Conservation (phyloP, 1,140 invertebrate genomes). For the Charaxes varanes region DNA sequence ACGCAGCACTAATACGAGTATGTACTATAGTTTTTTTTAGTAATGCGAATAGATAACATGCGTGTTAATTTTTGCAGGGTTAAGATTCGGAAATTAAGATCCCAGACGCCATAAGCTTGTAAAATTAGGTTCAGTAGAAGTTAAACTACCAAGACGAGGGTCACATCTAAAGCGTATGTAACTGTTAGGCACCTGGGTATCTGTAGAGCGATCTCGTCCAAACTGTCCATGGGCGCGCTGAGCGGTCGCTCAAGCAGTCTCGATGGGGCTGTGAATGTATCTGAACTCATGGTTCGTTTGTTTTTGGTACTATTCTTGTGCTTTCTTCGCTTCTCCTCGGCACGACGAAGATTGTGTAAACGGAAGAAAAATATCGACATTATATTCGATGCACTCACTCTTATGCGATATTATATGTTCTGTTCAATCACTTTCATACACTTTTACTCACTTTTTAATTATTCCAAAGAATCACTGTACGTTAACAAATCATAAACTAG, state of each 20-base stretch:
- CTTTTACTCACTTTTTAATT: too few species aligned
- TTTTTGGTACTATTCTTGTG: slow-evolving; percentile 61
- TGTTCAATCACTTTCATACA: not conserved
- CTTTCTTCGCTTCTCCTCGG: slow-evolving; percentile 81
- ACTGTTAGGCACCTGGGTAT: slow-evolving; percentile 86
- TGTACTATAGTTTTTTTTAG: too few species aligned
- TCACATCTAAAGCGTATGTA: slow-evolving; percentile 20
- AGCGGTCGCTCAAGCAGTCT: slow-evolving; percentile 88
- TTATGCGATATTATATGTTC: not conserved
- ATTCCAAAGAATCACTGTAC: too few species aligned
- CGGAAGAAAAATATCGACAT: slow-evolving; percentile 97
- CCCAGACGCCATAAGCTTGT: too few species aligned
- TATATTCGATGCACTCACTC: slow-evolving; percentile 24
- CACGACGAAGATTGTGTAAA: slow-evolving; percentile 89
- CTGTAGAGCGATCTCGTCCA: slow-evolving; percentile 93
- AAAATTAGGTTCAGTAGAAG: not conserved
- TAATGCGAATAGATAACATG: too few species aligned
- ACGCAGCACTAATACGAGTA: too few species aligned
- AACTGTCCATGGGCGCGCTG: slow-evolving; percentile 87
- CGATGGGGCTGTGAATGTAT: slow-evolving; percentile 80
- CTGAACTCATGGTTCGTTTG: slow-evolving; percentile 73
- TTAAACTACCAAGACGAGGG: not conserved
- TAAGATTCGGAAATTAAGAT: too few species aligned
- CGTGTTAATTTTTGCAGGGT: too few species aligned
- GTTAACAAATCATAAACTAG: too few species aligned